Conservation (phyloP, 2,888 invertebrate genomes). For the Ptycholaimellus sp. region DNA sequence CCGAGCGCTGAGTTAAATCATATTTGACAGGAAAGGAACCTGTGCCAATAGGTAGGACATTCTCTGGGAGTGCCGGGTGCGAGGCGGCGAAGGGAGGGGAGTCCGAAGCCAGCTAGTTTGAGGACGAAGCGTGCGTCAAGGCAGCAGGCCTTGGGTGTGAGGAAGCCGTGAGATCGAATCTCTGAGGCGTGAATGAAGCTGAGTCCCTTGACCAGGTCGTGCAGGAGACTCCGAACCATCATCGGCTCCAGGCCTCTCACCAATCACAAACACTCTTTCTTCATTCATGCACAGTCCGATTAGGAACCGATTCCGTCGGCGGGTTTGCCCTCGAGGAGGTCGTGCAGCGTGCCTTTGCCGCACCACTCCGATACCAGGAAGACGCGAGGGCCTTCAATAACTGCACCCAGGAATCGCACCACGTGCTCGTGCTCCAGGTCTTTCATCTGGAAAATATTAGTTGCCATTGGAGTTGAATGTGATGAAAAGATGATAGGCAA, state of each 20-base stretch:
- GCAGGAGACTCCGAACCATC: conserved; percentile 30
- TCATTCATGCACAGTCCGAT: too few relatives aligned
- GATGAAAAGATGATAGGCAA: too few relatives aligned
- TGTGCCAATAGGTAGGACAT: too few relatives aligned
- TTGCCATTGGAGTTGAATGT: too few relatives aligned
- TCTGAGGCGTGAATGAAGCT: conserved; percentile 55
- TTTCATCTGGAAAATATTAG: too few relatives aligned
- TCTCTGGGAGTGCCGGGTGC: too few relatives aligned
- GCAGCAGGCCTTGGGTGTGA: conserved; percentile 84
- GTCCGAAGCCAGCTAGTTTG: conserved; percentile 81
- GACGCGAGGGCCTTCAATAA: conserved; percentile 49
- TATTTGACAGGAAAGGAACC: too few relatives aligned
- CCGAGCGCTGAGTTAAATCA: too few relatives aligned
- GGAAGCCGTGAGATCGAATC: conserved; percentile 66
- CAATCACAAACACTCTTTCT: too few relatives aligned
- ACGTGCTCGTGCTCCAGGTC: conserved; percentile 60
- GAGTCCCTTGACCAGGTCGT: conserved; percentile 47
- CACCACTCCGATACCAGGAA: conserved; percentile 78
- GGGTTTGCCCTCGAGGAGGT: too few relatives aligned
- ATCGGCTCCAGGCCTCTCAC: conserved; percentile 30
- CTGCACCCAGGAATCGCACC: conserved; percentile 70
- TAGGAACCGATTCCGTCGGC: too few relatives aligned
- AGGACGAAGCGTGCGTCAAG: conserved; percentile 71
- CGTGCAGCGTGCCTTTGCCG: conserved; percentile 71
- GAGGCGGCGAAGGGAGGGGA: conserved; percentile 46